Evolutionary conservation across 2,113 vertebrate species (phyloP), one percentile per base, ranked within the genome.

Genomic region (Picathartes gymnocephalus): DNA sequence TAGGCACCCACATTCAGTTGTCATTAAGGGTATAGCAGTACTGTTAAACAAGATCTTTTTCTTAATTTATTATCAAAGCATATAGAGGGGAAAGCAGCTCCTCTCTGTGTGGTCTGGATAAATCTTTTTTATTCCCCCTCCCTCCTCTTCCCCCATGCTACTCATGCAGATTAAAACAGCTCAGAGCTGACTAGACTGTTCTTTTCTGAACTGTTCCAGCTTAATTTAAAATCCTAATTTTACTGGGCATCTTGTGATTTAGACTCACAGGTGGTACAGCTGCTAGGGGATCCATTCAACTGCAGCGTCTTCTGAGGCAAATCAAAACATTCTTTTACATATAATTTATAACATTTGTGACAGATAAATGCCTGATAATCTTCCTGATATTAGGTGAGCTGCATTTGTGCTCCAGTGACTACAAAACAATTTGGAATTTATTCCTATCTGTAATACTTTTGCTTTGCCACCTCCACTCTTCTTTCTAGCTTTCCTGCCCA

Each of bases 331-430:
- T 83, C 42, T 93, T 95, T 95, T 93, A 61, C 47, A 31, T 61
- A 51, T 76, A 82, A 92, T 95, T 96, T 95, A 82, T 96, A 83
- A 80, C 35, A 80, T 94, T 88, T 78, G 62, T 87, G 85, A 65
- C 54, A 95, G 88, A 96, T 57, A 94, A 97, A 96, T 45, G 80
- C 51, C 82, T 84, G 91, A 78, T 96, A 82, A 96, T 96, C 47
- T 97, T 88, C 66, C 30, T 57, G 64, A 89, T 53, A 57, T 45
- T 81, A 79, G 47, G 15, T 47, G 58, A 77, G 45, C 78, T 74
- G 61, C 28, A 40, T 94, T 93, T 95, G 94, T 92, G 64, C 47
- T 87, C 65, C 39, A 83, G 70, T 69, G 77, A 92, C 70, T 66
- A 58, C 53, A 87, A 62, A 51, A 23, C 20, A 37, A 45, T 57